Percentiles rank a stretch among this genome's conserved stretches.
Conservation (phyloP, 1,140 invertebrate species). For the Belonocnema kinseyi region DNA sequence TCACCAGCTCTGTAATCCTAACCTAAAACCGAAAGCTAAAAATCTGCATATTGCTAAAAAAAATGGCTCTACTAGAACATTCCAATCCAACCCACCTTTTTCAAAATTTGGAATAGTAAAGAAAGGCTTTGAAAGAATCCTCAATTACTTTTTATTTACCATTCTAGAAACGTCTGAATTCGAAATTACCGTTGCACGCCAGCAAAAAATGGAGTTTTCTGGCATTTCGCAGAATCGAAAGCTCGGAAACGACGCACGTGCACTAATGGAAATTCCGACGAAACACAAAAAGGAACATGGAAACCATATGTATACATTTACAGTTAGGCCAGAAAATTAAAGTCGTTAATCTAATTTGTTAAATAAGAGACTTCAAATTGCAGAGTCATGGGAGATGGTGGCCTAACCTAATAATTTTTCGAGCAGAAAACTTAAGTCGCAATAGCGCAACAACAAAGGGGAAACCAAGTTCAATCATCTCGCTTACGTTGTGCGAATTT, state of each 20-base stretch:
- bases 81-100: no score
- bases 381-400: conserved; percentile 58
- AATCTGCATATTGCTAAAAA: no score
- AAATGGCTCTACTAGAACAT: no score
- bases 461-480: conserved; percentile 27
- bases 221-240: background rate
- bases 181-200: background rate
- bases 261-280: background rate
- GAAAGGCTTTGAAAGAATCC: background rate
- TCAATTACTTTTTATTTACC: background rate
- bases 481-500: conserved; percentile 33
- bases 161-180: background rate
- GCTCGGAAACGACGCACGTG: background rate
- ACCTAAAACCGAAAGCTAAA: no score
- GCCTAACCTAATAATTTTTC: conserved; percentile 57
- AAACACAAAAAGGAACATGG: background rate
- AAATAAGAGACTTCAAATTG: conserved; percentile 51
- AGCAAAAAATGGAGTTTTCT: background rate
- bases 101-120: background rate
- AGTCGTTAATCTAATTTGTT: conserved; percentile 12
- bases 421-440: conserved; percentile 41
- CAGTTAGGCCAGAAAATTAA: conserved; percentile 3
- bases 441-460: conserved; percentile 45
- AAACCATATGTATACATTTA: background rate
- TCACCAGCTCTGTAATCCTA: no score